These are phyloP conservation scores for Paramormyrops hopkinsi DNA, from an alignment of 2,797 vertebrate species.

Conservation along the genomic window DNA sequence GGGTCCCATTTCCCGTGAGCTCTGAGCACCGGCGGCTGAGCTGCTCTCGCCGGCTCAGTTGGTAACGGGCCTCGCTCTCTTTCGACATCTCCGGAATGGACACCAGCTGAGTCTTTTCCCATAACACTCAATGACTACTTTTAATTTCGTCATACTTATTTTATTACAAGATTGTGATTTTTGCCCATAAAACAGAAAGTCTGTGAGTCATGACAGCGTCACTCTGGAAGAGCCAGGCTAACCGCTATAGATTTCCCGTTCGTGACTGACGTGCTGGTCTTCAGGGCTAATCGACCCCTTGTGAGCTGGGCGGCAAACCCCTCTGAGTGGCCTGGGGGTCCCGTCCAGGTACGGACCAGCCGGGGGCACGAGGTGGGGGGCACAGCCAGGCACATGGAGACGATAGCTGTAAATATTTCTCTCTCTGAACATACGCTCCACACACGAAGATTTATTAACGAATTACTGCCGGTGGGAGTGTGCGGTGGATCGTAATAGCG, in stretches of 20 bases:
- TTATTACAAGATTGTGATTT: background rate
- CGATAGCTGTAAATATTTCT: background rate
- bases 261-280: background rate
- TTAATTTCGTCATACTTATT: background rate
- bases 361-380: background rate
- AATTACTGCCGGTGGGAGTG: background rate
- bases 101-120: background rate
- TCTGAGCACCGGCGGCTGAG: background rate
- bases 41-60: too few relatives aligned
- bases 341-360: constrained; percentile 33
- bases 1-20: background rate
- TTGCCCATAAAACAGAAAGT: background rate
- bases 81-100: background rate
- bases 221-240: background rate
- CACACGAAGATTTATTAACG: background rate
- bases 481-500: background rate
- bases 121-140: background rate
- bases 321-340: constrained; percentile 33
- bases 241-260: background rate
- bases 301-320: constrained; percentile 34
- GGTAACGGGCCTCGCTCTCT: background rate
- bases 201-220: background rate
- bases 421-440: background rate
- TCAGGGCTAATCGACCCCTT: constrained; percentile 35
- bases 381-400: background rate